phyloP scores from a whole-genome alignment of 2,888 invertebrate species.

The Syrphus vitripennis region DNA sequence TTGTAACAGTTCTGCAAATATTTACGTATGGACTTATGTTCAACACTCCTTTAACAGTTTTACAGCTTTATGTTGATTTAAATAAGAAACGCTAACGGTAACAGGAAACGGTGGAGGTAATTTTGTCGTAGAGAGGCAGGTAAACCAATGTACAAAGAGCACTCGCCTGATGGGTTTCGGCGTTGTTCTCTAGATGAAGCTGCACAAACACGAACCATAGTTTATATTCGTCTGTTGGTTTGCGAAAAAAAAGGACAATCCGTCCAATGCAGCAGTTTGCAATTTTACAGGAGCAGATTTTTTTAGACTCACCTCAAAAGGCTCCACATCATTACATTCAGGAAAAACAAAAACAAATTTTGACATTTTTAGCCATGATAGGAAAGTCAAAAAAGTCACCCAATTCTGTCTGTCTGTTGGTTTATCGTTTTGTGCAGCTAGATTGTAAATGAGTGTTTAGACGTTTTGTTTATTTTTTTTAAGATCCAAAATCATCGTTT shows the following conservation, averaged over 20 bases:
- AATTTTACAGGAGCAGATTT: not conserved
- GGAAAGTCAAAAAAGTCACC: too few species aligned
- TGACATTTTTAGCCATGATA: too few species aligned
- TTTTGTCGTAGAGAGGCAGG: not conserved
- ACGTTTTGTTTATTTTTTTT: too few species aligned
- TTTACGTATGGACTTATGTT: constrained; percentile 62
- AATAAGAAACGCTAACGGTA: constrained; percentile 22
- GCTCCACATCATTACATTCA: too few species aligned
- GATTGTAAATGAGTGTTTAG: too few species aligned
- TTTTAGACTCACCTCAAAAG: not conserved
- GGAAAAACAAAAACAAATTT: too few species aligned
- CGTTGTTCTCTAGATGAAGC: constrained; percentile 34
- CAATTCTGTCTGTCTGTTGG: too few species aligned
- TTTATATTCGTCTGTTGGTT: not conserved
- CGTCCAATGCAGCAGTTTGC: not conserved
- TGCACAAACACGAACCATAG: constrained; percentile 27
- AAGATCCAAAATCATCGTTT: too few species aligned
- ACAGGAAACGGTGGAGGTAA: constrained; percentile 12
- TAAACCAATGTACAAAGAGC: not conserved
- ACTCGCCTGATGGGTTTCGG: not conserved
- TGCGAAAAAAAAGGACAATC: constrained; percentile 43
- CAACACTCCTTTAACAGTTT: constrained; percentile 49
- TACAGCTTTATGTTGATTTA: constrained; percentile 65
- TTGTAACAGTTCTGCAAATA: constrained; percentile 56
- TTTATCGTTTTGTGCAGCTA: too few species aligned